Conservation (phyloP, 2,113 vertebrate genomes). For the Epinephelus fuscoguttatus region DNA sequence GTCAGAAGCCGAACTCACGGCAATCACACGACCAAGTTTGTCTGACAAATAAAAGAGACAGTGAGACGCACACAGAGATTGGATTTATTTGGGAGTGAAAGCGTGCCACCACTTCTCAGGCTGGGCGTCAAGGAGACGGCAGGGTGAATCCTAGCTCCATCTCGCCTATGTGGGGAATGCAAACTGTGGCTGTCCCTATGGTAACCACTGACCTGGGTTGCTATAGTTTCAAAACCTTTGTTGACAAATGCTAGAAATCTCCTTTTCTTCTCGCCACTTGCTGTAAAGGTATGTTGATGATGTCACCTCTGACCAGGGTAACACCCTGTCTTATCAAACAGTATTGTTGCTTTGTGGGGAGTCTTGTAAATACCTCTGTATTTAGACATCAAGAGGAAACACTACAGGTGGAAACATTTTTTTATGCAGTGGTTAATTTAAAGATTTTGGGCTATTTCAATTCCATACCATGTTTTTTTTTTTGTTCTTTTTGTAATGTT, state of each 20-base stretch:
- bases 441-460: too few species aligned
- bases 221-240: conserved; percentile 56
- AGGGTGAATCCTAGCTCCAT: conserved; percentile 32
- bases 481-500: too few species aligned
- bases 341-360: background rate
- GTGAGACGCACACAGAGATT: background rate
- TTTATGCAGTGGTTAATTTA: too few species aligned
- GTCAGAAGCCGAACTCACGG: background rate
- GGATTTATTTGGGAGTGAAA: background rate
- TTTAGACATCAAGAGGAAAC: background rate
- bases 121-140: conserved; percentile 30
- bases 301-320: conserved; percentile 12
- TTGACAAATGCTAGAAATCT: conserved; percentile 44
- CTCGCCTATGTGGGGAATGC: conserved; percentile 72
- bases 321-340: background rate
- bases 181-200: conserved; percentile 54
- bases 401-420: background rate
- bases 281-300: conserved; percentile 17
- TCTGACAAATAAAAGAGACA: background rate
- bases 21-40: background rate
- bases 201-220: conserved; percentile 50
- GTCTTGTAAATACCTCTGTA: background rate
- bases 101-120: conserved; percentile 26
- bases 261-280: conserved; percentile 3
- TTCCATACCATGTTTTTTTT: too few species aligned